Percentiles rank a stretch among this genome's conserved stretches.
Conservation (phyloP, 2,888 invertebrate genomes). For the Hemaris fuciformis region DNA sequence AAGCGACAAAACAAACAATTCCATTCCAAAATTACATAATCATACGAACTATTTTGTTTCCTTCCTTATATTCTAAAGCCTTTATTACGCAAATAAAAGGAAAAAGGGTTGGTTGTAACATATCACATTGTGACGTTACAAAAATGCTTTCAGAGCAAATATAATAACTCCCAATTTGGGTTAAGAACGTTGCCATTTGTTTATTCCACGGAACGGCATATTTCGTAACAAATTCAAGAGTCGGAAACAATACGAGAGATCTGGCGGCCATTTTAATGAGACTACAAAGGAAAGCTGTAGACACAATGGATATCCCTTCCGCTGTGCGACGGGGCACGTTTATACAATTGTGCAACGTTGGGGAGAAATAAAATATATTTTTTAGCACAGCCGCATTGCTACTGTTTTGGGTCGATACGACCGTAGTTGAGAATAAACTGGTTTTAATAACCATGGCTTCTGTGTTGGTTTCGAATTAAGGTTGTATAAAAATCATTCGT, state of each 20-base stretch:
- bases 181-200: neutral
- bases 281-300: slow-evolving; percentile 15
- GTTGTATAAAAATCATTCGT: too few species aligned
- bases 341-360: neutral
- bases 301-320: slow-evolving; percentile 14
- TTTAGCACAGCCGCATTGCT: neutral
- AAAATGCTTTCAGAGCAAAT: neutral
- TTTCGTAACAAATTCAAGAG: slow-evolving; percentile 20
- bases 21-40: neutral
- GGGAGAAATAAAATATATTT: neutral
- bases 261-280: slow-evolving; percentile 37
- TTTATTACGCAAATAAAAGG: neutral
- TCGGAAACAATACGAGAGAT: slow-evolving; percentile 25
- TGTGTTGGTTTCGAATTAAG: too few species aligned
- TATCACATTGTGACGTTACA: neutral
- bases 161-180: neutral
- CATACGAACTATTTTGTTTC: neutral
- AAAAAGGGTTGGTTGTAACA: neutral
- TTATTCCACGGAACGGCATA: neutral
- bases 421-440: too few species aligned
- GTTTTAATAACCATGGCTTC: too few species aligned
- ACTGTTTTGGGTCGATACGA: neutral
- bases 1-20: neutral
- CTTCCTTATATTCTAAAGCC: neutral
- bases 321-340: neutral